Evolutionary conservation across 2,113 vertebrate species (phyloP).

Genomic region (Cephalophus harveyi): DNA sequence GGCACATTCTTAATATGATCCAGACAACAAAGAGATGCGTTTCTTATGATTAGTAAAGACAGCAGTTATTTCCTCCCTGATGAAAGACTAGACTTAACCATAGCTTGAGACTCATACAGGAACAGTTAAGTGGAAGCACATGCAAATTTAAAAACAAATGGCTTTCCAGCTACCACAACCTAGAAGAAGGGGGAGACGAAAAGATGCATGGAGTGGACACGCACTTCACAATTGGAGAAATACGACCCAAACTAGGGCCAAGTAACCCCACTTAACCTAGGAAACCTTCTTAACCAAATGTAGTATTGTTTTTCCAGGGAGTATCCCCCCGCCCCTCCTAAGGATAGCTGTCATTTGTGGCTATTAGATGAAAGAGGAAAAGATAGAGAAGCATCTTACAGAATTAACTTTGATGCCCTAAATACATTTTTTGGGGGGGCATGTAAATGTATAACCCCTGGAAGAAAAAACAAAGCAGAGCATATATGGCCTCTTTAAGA

Average conservation of each 20-base stretch:
- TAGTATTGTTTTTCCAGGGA: conserved; percentile 20
- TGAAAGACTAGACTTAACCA: not conserved
- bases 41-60: conserved; percentile 51
- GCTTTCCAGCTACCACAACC: not conserved
- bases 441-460: conserved; percentile 48
- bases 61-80: not conserved
- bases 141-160: not conserved
- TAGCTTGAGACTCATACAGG: not conserved
- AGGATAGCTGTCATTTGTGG: conserved; percentile 32
- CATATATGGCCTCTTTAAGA: conserved; percentile 64
- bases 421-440: conserved; percentile 41
- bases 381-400: conserved; percentile 67
- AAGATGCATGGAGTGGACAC: not conserved
- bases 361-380: conserved; percentile 71
- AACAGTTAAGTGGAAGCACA: not conserved
- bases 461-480: not conserved
- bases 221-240: conserved; percentile 31
- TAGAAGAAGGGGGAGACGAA: conserved; percentile 10
- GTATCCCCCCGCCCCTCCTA: fast-evolving
- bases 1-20: not conserved
- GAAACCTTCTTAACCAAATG: conserved; percentile 61
- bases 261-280: conserved; percentile 66
- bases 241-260: conserved; percentile 33
- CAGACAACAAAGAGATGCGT: conserved; percentile 13
- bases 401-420: conserved; percentile 73